Percentiles rank a stretch among this genome's conserved stretches.
Conservation (phyloP, 2,113 vertebrate species). For the Petromus typicus region DNA sequence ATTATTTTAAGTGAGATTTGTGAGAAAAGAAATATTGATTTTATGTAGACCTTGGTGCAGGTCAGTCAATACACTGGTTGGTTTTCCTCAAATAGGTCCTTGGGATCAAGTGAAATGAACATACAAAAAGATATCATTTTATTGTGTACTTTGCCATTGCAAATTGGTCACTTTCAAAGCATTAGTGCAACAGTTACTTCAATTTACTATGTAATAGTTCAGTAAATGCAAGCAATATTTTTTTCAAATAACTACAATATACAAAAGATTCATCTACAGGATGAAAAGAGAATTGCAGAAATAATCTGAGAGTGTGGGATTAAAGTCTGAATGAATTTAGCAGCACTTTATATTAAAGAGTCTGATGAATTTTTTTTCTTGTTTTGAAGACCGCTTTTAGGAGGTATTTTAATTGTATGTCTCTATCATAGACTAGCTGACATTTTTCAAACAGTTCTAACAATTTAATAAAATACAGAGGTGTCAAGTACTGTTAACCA, state of each 20-base stretch:
- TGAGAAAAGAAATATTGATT: slow-evolving; percentile 47
- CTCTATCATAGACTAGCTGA: slow-evolving; percentile 40
- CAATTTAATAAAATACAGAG: slow-evolving; percentile 39
- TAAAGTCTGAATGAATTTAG: slow-evolving; percentile 38
- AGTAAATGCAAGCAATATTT: not conserved
- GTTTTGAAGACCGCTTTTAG: slow-evolving; percentile 6
- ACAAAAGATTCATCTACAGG: not conserved
- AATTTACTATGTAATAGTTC: not conserved
- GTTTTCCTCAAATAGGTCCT: not conserved
- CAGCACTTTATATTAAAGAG: not conserved
- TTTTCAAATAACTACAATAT: not conserved
- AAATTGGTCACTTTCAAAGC: slow-evolving; percentile 22
- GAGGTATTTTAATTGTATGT: not conserved
- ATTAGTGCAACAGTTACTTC: not conserved
- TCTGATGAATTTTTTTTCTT: not conserved
- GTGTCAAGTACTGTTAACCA: not conserved
- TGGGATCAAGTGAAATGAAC: slow-evolving; percentile 33
- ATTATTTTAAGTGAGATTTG: not conserved
- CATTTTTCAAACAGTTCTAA: slow-evolving; percentile 50
- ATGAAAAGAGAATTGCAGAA: not conserved
- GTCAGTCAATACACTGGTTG: slow-evolving; percentile 9
- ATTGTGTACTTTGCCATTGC: not conserved
- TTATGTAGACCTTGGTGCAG: not conserved
- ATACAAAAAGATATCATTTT: slow-evolving; percentile 6
- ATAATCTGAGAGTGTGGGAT: not conserved